Percentiles rank a stretch among this genome's conserved stretches.
These are phyloP conservation scores for Regulus satrapa DNA, from an alignment of 2,113 vertebrate genomes.

Conservation along the genomic window DNA sequence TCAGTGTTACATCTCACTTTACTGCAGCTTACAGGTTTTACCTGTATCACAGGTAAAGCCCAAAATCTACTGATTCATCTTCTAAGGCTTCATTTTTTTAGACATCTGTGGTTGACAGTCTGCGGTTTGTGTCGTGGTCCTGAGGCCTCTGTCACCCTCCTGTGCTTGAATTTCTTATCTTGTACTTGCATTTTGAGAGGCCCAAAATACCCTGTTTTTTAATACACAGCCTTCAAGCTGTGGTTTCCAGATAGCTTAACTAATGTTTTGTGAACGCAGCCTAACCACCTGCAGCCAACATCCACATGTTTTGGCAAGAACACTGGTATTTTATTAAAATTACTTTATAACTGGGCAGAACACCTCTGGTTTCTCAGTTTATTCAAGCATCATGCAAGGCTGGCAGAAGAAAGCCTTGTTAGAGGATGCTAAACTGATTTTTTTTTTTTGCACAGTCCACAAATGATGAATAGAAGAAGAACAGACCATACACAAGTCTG, in stretches of 20 bases:
- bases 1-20: neutral
- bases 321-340: neutral
- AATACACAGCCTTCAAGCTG: neutral
- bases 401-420: neutral
- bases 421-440: neutral
- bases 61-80: neutral
- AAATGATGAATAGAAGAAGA: neutral
- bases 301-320: neutral
- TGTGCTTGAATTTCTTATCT: neutral
- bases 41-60: neutral
- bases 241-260: neutral
- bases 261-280: neutral
- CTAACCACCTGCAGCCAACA: neutral
- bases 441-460: neutral
- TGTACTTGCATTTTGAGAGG: neutral
- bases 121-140: neutral
- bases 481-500: neutral
- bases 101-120: neutral
- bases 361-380: neutral
- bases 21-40: neutral
- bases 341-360: neutral
- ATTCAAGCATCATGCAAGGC: neutral
- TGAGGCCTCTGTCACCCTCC: neutral
- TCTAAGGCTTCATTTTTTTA: neutral
- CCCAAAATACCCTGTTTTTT: neutral